Evolutionary conservation across 2,888 invertebrate species (phyloP).

Genomic region (Tinea trinotella): DNA sequence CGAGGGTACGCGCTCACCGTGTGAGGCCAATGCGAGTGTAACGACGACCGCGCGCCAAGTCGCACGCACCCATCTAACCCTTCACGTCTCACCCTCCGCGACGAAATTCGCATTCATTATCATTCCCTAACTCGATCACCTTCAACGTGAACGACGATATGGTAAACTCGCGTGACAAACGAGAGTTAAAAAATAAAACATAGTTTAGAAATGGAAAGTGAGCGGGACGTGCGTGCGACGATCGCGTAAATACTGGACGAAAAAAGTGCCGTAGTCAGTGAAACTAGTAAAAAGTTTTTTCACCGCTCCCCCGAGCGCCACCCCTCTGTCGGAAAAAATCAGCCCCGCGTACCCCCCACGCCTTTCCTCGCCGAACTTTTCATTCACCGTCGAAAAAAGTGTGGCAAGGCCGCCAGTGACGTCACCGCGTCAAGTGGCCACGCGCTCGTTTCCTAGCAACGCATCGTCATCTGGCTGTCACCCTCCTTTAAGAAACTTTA

Average conservation of each 20-base stretch:
- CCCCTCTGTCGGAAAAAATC: conserved; percentile 67
- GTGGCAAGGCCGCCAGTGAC: conserved; percentile 72
- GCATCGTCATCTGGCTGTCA: conserved; percentile 39
- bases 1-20: conserved; percentile 26
- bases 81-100: conserved; percentile 19
- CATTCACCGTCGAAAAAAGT: conserved; percentile 75
- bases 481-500: conserved; percentile 27
- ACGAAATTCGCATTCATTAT: conserved; percentile 23
- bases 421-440: conserved; percentile 67
- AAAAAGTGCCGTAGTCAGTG: conserved; percentile 70
- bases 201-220: conserved; percentile 47
- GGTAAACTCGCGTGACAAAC: background rate
- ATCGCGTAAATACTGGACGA: conserved; percentile 62
- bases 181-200: background rate
- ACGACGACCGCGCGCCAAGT: conserved; percentile 45
- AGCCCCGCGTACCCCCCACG: conserved; percentile 61
- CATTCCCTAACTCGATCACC: background rate
- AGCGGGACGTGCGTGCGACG: conserved; percentile 37
- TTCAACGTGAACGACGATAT: background rate
- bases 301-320: conserved; percentile 59
- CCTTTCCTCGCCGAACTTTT: conserved; percentile 71
- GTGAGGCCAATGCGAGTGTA: conserved; percentile 35
- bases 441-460: conserved; percentile 69
- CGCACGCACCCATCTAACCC: conserved; percentile 28
- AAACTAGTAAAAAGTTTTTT: conserved; percentile 71